Evolutionary conservation across 2,113 vertebrate genomes (phyloP).

Genomic region (Saccopteryx leptura): DNA sequence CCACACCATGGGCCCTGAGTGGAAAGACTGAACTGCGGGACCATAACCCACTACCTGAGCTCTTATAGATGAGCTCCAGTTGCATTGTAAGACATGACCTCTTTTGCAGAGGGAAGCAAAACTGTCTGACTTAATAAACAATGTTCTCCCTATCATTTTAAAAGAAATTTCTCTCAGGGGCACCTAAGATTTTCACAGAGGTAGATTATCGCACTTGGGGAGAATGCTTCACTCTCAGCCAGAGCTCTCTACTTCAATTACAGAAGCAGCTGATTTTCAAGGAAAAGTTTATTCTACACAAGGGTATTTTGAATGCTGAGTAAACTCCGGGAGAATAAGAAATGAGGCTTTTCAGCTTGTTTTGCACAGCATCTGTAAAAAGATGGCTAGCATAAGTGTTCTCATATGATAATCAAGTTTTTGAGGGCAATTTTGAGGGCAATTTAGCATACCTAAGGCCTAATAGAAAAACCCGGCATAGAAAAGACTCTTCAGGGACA

Average conservation of each 20-base stretch:
- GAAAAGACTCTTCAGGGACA: background rate
- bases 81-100: background rate
- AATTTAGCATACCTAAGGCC: slow-evolving; percentile 26
- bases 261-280: slow-evolving; percentile 57
- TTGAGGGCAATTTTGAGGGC: slow-evolving; percentile 57
- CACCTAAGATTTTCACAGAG: slow-evolving; percentile 39
- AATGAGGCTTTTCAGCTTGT: slow-evolving; percentile 48
- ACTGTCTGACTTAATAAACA: slow-evolving; percentile 56
- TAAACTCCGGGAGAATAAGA: slow-evolving; percentile 50
- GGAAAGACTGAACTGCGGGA: background rate
- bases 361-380: slow-evolving; percentile 50
- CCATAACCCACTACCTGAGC: background rate
- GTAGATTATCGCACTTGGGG: slow-evolving; percentile 30
- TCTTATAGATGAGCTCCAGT: background rate
- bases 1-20: background rate
- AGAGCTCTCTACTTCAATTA: slow-evolving; percentile 60
- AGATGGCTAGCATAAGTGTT: slow-evolving; percentile 51
- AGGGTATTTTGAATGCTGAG: slow-evolving; percentile 58
- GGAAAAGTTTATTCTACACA: slow-evolving; percentile 48
- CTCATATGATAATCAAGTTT: slow-evolving; percentile 49
- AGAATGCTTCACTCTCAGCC: slow-evolving; percentile 38
- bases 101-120: slow-evolving; percentile 42
- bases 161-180: slow-evolving; percentile 57
- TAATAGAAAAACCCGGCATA: background rate
- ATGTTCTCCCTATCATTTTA: slow-evolving; percentile 33